A percentile compares a stretch with the other conserved stretches of the same genome.
phyloP scores from a whole-genome alignment of 2,888 invertebrate genomes.

The Drosophila formosana region DNA sequence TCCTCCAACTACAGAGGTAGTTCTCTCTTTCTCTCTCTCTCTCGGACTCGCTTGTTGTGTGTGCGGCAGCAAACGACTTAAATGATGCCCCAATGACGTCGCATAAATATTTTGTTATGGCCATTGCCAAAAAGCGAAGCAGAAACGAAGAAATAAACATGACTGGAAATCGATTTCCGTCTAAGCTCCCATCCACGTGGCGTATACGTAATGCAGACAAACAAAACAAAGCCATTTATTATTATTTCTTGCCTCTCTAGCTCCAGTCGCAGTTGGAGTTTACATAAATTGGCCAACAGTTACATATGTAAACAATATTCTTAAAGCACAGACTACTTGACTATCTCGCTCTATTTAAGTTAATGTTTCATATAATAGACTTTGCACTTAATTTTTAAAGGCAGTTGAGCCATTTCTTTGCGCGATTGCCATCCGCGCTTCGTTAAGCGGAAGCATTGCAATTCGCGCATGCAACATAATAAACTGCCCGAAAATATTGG shows the following conservation, averaged over 20 bases:
- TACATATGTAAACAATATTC: conserved; percentile 19
- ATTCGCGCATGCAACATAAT: conserved; percentile 73
- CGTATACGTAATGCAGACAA: conserved; percentile 65
- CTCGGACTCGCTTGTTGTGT: conserved; percentile 4
- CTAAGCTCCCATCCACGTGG: conserved; percentile 38
- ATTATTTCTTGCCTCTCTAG: conserved; percentile 37
- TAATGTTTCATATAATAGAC: not conserved
- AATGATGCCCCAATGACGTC: conserved; percentile 76
- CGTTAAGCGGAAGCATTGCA: conserved; percentile 68
- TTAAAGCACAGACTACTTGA: not conserved
- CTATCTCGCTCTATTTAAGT: too few relatives aligned
- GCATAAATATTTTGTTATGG: conserved; percentile 75
- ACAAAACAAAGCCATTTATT: conserved; percentile 66
- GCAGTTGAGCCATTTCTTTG: conserved; percentile 42
- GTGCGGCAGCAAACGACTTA: conserved; percentile 56
- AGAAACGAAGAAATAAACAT: conserved; percentile 48
- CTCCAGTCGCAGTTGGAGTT: not conserved
- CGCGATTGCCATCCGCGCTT: conserved; percentile 50
- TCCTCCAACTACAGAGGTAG: not conserved
- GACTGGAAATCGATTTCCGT: conserved; percentile 68
- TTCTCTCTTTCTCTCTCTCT: not conserved
- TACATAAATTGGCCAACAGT: conserved; percentile 5
- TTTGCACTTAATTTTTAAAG: not conserved
- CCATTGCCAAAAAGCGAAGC: conserved; percentile 37
- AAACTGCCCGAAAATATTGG: conserved; percentile 52